Evolutionary conservation across 2,797 vertebrate genomes (phyloP).

Genomic region (Tapirus indicus): DNA sequence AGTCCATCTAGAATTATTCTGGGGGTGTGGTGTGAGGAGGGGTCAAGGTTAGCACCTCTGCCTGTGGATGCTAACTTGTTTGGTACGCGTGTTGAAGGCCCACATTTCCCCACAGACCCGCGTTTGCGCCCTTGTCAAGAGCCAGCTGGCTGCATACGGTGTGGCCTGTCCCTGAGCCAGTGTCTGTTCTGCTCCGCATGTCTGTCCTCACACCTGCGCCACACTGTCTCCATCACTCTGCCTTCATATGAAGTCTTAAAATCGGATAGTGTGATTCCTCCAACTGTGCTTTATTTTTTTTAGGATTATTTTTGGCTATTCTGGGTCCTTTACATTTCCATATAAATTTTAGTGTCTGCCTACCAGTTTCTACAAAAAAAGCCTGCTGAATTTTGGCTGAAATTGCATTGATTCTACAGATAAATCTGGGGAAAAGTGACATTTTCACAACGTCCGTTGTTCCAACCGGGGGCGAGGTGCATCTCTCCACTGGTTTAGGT

Average conservation of each 20-base stretch:
- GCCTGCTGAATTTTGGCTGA: not conserved
- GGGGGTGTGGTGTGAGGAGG: fast-evolving
- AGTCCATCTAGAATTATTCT: no score
- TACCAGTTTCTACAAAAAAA: not conserved
- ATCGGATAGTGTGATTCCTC: not conserved
- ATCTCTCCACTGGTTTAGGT: fast-evolving
- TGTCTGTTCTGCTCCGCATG: not conserved
- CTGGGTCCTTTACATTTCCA: not conserved
- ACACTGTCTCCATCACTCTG: not conserved
- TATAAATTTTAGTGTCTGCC: not conserved
- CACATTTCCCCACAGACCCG: fast-evolving
- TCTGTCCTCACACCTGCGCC: not conserved
- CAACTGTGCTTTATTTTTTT: not conserved
- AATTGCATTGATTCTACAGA: not conserved
- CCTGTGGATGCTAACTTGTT: fast-evolving
- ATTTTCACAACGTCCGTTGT: fast-evolving
- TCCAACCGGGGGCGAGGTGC: fast-evolving
- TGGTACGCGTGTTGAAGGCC: not conserved
- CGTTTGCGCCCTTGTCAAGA: fast-evolving
- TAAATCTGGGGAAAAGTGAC: not conserved
- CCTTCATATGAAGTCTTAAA: not conserved
- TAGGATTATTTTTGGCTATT: not conserved
- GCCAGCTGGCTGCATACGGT: fast-evolving
- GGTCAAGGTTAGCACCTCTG: fast-evolving
- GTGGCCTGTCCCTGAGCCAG: not conserved